Evolutionary conservation across 2,888 invertebrate genomes (phyloP).

Genomic region (Dusona sp.): DNA sequence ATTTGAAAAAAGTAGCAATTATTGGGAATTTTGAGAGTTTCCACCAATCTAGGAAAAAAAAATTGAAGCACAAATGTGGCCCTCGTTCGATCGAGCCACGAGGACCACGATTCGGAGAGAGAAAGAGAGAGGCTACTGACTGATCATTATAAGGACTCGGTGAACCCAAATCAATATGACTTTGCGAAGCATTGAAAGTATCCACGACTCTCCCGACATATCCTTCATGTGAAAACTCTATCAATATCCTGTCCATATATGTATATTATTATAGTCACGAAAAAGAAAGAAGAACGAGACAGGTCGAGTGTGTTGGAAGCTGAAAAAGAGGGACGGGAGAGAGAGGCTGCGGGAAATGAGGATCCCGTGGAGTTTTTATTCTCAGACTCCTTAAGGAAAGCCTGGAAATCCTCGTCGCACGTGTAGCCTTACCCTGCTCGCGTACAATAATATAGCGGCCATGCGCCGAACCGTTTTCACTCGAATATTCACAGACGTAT

Average conservation of each 20-base stretch:
- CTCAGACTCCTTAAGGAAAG: conserved; percentile 31
- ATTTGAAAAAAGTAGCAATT: conserved; percentile 41
- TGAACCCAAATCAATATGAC: conserved; percentile 30
- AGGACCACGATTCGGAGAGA: neutral
- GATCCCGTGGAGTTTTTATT: conserved; percentile 55
- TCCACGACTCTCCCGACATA: conserved; percentile 42
- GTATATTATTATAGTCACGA: neutral
- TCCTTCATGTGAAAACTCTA: conserved; percentile 29
- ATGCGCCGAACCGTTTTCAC: conserved; percentile 24
- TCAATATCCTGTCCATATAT: conserved; percentile 11
- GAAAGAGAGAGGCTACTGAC: conserved; percentile 8
- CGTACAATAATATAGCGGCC: conserved; percentile 36
- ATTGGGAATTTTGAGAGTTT: conserved; percentile 38
- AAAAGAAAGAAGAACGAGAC: conserved; percentile 25
- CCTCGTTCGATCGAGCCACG: conserved; percentile 14
- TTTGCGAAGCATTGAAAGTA: conserved; percentile 56
- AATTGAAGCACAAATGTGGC: conserved; percentile 20
- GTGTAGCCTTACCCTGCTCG: conserved; percentile 58
- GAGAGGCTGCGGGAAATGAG: conserved; percentile 54
- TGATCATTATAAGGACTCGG: conserved; percentile 60
- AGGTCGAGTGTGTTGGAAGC: conserved; percentile 3
- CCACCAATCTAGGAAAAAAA: conserved; percentile 6
- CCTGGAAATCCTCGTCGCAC: conserved; percentile 61
- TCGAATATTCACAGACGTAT: neutral
- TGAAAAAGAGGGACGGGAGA: conserved; percentile 5